A percentile compares a stretch with the other conserved stretches of the same genome.
Evolutionary conservation across 2,113 vertebrate species (phyloP).

Genomic region (Oryzias melastigma): DNA sequence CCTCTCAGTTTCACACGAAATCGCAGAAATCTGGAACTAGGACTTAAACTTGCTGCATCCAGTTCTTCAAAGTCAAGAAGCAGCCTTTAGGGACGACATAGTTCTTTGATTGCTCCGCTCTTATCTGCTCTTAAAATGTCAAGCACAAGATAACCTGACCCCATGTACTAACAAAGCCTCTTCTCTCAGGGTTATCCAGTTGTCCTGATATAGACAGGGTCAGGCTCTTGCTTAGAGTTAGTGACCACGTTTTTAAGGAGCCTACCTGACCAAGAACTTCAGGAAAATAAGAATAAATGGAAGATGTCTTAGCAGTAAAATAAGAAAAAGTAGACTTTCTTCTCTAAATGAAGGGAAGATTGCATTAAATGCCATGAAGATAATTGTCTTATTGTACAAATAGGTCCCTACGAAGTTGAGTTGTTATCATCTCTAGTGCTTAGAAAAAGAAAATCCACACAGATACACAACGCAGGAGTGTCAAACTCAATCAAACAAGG

Average conservation of each 20-base stretch:
- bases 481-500: no score
- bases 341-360: no score
- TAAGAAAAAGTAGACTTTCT: no score
- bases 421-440: no score
- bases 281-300: not conserved
- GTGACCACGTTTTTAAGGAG: conserved; percentile 17
- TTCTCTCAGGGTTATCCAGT: not conserved
- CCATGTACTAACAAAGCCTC: conserved; percentile 1
- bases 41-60: conserved; percentile 21
- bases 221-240: conserved; percentile 7
- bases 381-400: no score
- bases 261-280: not conserved
- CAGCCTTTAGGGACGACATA: not conserved
- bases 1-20: not conserved
- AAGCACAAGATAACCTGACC: conserved; percentile 9
- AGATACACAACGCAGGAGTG: no score
- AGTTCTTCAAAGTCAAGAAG: conserved; percentile 16
- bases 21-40: conserved; percentile 24
- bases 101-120: not conserved
- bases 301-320: no score
- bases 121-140: conserved; percentile 8
- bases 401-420: no score
- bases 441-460: no score
- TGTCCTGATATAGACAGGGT: conserved; percentile 18
- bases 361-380: no score